Evolutionary conservation across 1,140 invertebrate genomes (phyloP), one percentile per base, ranked within the genome.

Genomic region (Lanistes nyassanus): DNA sequence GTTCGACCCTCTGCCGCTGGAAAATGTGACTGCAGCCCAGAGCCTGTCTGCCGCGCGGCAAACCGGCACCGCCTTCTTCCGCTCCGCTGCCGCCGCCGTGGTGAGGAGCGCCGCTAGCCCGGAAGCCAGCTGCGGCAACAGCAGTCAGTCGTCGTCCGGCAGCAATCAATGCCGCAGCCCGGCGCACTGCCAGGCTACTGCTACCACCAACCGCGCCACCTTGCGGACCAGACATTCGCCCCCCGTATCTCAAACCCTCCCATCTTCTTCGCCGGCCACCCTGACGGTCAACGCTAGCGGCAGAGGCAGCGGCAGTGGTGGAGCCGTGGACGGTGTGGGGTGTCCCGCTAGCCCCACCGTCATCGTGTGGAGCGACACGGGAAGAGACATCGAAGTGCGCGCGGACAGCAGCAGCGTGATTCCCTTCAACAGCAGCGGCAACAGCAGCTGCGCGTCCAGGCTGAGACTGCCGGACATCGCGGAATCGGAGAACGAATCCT

Each of bases 391-490:
- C 0, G 51, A 55, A 58, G 16, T 37, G 0, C 34, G 31, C 4
- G 64, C 65, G 31, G 62, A 37, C 64, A 29, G 21, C 47, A 47
- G n/a, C 34, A 34, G 47, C 31, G 42, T 23, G 23, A 11, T 29
- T 26, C 0, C 31, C 11, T 39, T 39, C 23, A 58, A 34, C 42
- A 70, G 34, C 47, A 26, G 21, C 75, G 51, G n/a, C 26, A 9
- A 21, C 47, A 42, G 21, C 47, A 19, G n/a, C 4, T 68, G 16
- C 76, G 39, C 29, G n/a, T 13, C 42, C 53, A 34, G 6, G 34
- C 34, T 39, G 3, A 73, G 71, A 13, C 77, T 78, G n/a, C 77
- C 77, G 13, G 77, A 78, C 13, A 78, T 75, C 42, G 73, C 65
- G 1, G 77, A 78, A 36, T 71, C 68, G 19, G 70, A 72, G 36